Base-by-base conservation (phyloP, 1,140 invertebrate species). In the Drosophila sproati region DNA sequence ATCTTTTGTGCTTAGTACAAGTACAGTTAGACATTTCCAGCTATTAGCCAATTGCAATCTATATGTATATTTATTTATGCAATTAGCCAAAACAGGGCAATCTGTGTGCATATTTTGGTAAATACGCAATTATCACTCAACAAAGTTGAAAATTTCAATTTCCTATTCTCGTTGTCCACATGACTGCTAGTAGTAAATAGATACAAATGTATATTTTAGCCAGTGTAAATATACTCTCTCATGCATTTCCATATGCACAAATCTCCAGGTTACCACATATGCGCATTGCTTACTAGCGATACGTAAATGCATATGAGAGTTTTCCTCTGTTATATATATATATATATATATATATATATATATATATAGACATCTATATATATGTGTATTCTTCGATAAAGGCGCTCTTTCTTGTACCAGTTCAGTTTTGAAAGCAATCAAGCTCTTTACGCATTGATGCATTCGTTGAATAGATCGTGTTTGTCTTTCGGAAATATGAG, bases 241-340 rank as follows among this genome's bases (percentile, higher is more conserved):
- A 45, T 56, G 60, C 51, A 73, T 59, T 73, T 73, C 63, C 48
- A 68, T 60, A 55, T 41, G 50, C 8, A 73, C 28, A 59, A 32
- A 68, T n/a, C 43, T 74, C 57, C 59, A 74, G 54, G 20, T 47
- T n/a, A 0, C 29, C 39, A 34, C 32, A 28, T 61, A 34, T 69
- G 68, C 51, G 70, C 37, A 62, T 51, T 70, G 66, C 62, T 74
- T 70, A 45, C 59, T 39, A 45, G 37, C 72, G 52, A 62, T 70
- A 57, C 57, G 43, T 50, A 61, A 69, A 56, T 56, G 71, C 28
- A 61, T 7, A 28, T 32, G 63, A 45, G 35, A 52, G 54, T 55
- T 69, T 74, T 63, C 59, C 35, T 61, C 1, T 20, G n/a, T n/a
- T n/a, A 41, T 56, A 31, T 31, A 31, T 12, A n/a, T 12, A 12